These are phyloP conservation scores for Macrochelys suwanniensis DNA, from an alignment of 2,797 vertebrate species.

Conservation along the genomic window DNA sequence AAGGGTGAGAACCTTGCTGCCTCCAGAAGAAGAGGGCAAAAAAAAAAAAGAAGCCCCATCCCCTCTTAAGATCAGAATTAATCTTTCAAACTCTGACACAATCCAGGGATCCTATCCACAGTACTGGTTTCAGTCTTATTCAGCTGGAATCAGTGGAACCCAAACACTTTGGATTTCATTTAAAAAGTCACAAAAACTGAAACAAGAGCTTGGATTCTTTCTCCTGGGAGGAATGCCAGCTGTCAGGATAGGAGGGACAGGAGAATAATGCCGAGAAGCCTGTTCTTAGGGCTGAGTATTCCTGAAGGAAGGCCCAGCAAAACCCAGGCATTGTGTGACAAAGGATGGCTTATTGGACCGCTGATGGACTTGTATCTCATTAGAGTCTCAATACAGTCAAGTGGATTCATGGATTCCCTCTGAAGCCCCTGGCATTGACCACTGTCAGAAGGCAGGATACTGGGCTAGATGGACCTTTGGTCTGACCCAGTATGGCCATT, in stretches of 20 bases:
- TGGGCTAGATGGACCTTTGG: too few relatives aligned
- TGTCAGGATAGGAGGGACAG: not conserved
- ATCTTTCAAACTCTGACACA: not conserved
- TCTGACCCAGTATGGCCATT: too few relatives aligned
- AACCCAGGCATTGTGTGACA: not conserved
- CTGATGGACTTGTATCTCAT: not conserved
- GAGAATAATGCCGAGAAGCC: not conserved
- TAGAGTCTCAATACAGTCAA: not conserved
- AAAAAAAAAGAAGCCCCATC: not conserved
- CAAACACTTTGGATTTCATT: not conserved
- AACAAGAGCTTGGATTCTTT: not conserved
- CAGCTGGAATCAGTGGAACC: not conserved
- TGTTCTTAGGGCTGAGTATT: not conserved
- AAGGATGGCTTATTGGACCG: not conserved
- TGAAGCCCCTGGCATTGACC: too few relatives aligned
- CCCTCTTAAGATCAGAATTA: not conserved
- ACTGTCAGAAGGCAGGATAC: too few relatives aligned
- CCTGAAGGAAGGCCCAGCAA: too few relatives aligned
- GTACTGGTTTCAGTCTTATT: not conserved
- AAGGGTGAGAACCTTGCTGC: not conserved
- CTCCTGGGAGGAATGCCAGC: not conserved
- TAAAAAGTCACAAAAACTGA: not conserved
- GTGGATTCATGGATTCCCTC: not conserved
- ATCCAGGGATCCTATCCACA: not conserved
- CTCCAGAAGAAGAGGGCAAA: not conserved